These are phyloP conservation scores for Falco punctatus DNA, from an alignment of 2,113 vertebrate genomes.

Conservation along the genomic window DNA sequence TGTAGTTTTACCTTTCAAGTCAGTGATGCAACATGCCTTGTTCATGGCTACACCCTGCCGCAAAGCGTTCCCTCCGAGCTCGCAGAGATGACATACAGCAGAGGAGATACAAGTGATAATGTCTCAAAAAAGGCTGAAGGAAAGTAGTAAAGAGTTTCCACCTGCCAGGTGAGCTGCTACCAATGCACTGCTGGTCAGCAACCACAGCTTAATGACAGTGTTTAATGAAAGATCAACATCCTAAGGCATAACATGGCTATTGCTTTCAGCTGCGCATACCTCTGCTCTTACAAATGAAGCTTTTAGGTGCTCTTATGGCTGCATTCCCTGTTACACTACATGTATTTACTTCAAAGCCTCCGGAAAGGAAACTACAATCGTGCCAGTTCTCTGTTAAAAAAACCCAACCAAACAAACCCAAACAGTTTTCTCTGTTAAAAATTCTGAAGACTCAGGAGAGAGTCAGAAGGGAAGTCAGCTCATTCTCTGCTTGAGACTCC, in stretches of 20 bases:
- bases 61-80: neutral
- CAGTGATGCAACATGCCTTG: neutral
- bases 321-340: fast-evolving
- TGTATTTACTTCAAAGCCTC: neutral
- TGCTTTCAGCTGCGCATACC: neutral
- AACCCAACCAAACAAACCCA: neutral
- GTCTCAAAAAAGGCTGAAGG: neutral
- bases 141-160: neutral
- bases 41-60: neutral
- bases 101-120: neutral
- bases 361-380: neutral
- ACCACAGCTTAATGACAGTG: neutral
- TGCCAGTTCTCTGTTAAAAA: neutral
- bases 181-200: neutral
- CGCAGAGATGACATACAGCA: neutral
- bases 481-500: neutral
- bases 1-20: conserved; percentile 20
- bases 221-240: neutral
- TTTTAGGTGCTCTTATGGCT: neutral
- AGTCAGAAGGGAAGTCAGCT: neutral
- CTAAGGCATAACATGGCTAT: neutral
- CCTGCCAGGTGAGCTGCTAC: neutral
- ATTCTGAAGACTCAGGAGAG: neutral
- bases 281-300: neutral
- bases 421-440: neutral